These are phyloP conservation scores for Tuta absoluta DNA, from an alignment of 2,888 invertebrate species.

Conservation along the genomic window DNA sequence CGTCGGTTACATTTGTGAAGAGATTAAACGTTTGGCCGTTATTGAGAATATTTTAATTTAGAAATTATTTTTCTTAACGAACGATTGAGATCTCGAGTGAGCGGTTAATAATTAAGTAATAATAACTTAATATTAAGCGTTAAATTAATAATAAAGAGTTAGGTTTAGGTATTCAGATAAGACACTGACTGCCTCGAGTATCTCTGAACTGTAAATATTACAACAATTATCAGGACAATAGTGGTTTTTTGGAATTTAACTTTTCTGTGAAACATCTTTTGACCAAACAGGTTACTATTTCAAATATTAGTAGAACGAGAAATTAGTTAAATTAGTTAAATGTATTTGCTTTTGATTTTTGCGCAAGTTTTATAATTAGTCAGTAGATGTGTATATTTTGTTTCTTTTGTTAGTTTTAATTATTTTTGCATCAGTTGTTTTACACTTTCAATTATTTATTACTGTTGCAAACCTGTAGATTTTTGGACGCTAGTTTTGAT, in stretches of 20 bases:
- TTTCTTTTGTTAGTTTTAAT: conserved; percentile 7
- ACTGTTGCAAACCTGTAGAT: conserved; percentile 1
- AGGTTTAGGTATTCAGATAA: conserved; percentile 45
- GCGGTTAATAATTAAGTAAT: conserved; percentile 59
- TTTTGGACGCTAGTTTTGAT: conserved; percentile 11
- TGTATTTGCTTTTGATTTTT: conserved; percentile 26
- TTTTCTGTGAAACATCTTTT: conserved; percentile 52
- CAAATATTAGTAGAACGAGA: conserved; percentile 4
- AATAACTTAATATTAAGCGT: conserved; percentile 64
- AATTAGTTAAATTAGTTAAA: not conserved
- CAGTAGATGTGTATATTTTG: conserved; percentile 8
- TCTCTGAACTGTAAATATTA: conserved; percentile 32
- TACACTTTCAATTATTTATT: conserved; percentile 17
- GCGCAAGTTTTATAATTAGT: not conserved
- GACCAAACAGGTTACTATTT: conserved; percentile 61
- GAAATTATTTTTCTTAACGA: conserved; percentile 67
- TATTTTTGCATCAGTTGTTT: not conserved
- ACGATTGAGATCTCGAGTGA: conserved; percentile 62
- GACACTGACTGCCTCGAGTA: conserved; percentile 55
- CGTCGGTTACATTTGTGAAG: conserved; percentile 77
- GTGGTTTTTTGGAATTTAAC: conserved; percentile 46
- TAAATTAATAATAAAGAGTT: conserved; percentile 63
- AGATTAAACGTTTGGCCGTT: conserved; percentile 77
- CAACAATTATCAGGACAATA: conserved; percentile 46
- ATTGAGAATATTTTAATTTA: conserved; percentile 72